Base-by-base conservation (phyloP, 1,140 invertebrate genomes). In the Hypsibius dujardini region DNA sequence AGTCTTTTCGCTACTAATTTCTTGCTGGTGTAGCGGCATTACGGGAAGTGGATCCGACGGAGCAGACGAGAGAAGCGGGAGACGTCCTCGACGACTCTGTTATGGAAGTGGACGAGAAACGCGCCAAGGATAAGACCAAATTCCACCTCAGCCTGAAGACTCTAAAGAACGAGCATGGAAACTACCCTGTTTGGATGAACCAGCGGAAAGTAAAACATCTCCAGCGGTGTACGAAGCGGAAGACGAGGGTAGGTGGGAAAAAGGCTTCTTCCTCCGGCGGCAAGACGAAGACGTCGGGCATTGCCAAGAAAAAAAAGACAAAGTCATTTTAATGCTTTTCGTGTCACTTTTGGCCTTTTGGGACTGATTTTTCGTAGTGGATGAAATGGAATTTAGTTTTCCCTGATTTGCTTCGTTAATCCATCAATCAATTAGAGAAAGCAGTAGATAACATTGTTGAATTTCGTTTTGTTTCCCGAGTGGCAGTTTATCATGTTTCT, bases 181-280 rank as follows among this genome's bases (percentile, higher is more conserved):
- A 67, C 42, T 67, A 67, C 45, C 62, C 62, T 7, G 62, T 12
- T 67, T 67, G 62, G 62, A 42, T 67, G 62, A 67, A 45, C 42
- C 62, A 67, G 42, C 12, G 62, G 12, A 12, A 45, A 15, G 45
- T 67, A 7, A 12, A 67, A 42, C 62, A 67, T 12, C 7, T 67
- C 12, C 12, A 45, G 62, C 12, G 42, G 12, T 15, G 62, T 67
- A 45, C 3, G 12, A 67, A 12, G 62, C 62, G 42, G 62, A 67
- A 67, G 28, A 28, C 28, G 28, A 28, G 28, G 28, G 28, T 28
- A 28, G 28, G 28, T 28, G 28, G 28, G 28, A 28, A 28, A 28
- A 28, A 28, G 28, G 28, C 28, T 28, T 28, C 28, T 28, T 28
- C 28, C 28, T 28, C 28, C 28, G 28, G 28, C 28, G 28, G 28